Evolutionary conservation across 2,113 vertebrate species (phyloP), one percentile per base, ranked within the genome.

Genomic region (Pseudolaguvia tuberculata): DNA sequence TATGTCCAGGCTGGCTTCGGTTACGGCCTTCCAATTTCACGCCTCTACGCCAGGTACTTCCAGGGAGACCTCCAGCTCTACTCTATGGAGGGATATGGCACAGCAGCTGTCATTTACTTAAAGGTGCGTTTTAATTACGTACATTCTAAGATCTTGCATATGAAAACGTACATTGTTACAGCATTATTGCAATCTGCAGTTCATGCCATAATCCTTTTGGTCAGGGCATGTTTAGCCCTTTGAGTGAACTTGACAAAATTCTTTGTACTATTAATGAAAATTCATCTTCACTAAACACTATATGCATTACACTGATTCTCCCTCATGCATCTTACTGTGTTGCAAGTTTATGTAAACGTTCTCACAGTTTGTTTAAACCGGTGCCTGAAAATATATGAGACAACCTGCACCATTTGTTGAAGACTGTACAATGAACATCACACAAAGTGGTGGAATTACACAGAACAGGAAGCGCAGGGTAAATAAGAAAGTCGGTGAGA

Each of bases 31-130:
- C 97, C 97, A 11, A 98, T 98, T 84, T 99, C 97, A 77, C 95
- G 97, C 55, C 92, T 99, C 11, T 98, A 99, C 79, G 97, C 97
- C 67, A 96, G 92, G 85, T 99, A 99, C 80, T 99, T 99, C 77
- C 97, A 99, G 85, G 97, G 97, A 80, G 94, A 99, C 83, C 87
- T 99, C 70, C 93, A 94, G 88, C 94, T 99, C 51, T 98, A 95
- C 74, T 99, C 97, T 4, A 92, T 98, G 89, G 95, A 96, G 75
- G 96, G 96, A 57, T 93, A 96, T 29, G 96, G 97, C 80, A 99
- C 95, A 15, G 92, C 98, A 17, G 96, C 97, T 61, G 89, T 98
- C 82, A 94, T 98, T 80, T 98, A 98, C 84, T 79, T 99, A 81
- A 98, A 98, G 95, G 97, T 98, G 90, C 35, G 55, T 39, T 53